A percentile compares a stretch with the other conserved stretches of the same genome.
Evolutionary conservation across 2,888 invertebrate species (phyloP).

Genomic region (Agrochola lota): DNA sequence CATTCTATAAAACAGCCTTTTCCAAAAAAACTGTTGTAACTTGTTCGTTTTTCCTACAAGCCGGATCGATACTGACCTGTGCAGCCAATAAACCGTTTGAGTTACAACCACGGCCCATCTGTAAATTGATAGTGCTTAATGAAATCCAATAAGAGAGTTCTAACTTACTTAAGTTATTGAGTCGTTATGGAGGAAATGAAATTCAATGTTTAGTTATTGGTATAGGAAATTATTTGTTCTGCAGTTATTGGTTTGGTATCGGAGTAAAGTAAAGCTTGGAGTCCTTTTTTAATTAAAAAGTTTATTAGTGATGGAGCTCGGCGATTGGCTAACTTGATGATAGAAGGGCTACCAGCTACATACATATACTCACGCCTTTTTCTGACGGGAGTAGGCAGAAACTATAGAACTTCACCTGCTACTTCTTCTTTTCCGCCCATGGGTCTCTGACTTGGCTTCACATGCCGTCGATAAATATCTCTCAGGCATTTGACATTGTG

Average conservation of each 20-base stretch:
- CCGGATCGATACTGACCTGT: slow-evolving; percentile 64
- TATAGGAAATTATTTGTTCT: slow-evolving; percentile 40
- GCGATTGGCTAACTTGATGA: background rate
- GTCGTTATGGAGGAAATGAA: slow-evolving; percentile 49
- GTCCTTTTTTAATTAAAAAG: slow-evolving; percentile 31
- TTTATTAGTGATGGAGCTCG: slow-evolving; percentile 1
- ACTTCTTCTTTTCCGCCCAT: no score
- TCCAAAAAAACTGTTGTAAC: background rate
- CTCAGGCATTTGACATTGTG: no score
- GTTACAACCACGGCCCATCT: slow-evolving; percentile 59
- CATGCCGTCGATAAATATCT: no score
- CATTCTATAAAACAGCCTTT: background rate
- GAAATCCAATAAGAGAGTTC: slow-evolving; percentile 64
- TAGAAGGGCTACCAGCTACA: background rate
- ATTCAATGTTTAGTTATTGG: slow-evolving; percentile 48
- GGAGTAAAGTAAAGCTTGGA: background rate
- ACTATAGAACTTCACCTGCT: background rate
- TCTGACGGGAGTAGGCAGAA: background rate
- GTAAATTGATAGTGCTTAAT: slow-evolving; percentile 68
- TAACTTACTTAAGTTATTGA: slow-evolving; percentile 57
- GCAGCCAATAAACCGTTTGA: slow-evolving; percentile 66
- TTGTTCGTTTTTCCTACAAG: slow-evolving; percentile 21
- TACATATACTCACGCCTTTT: background rate
- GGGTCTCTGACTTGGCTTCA: no score
- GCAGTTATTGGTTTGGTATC: slow-evolving; percentile 15